These are phyloP conservation scores for Limenitis arthemis DNA, from an alignment of 2,888 invertebrate species.

Conservation along the genomic window DNA sequence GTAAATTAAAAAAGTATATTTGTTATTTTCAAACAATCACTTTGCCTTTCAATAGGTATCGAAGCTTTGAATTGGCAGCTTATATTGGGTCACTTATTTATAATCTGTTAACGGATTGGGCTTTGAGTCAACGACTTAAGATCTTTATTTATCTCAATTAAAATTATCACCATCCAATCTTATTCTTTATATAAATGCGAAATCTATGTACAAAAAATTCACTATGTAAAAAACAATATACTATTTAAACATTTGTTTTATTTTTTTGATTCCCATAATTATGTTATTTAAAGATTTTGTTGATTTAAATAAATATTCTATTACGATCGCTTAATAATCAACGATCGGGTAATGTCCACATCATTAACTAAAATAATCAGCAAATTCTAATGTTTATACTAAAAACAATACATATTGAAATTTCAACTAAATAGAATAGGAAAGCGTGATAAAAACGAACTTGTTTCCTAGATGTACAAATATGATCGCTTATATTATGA, in stretches of 20 bases:
- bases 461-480: too few species aligned
- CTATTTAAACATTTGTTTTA: slow-evolving; percentile 1
- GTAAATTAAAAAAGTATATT: background rate
- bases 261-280: background rate
- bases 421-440: too few species aligned
- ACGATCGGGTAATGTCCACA: too few species aligned
- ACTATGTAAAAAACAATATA: background rate
- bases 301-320: background rate
- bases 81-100: slow-evolving; percentile 12
- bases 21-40: background rate
- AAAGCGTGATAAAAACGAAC: too few species aligned
- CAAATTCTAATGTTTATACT: too few species aligned
- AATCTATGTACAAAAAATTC: slow-evolving; percentile 1
- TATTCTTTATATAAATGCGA: background rate
- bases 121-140: slow-evolving; percentile 2
- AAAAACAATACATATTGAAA: too few species aligned
- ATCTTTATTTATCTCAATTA: background rate
- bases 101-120: slow-evolving; percentile 7
- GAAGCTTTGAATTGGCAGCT: slow-evolving; percentile 12
- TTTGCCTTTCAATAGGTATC: slow-evolving; percentile 6
- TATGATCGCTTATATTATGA: too few species aligned
- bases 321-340: too few species aligned
- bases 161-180: too few species aligned
- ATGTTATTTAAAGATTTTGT: too few species aligned
- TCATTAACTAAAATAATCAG: too few species aligned